Percentiles rank a stretch among this genome's conserved stretches.
Conservation (phyloP, 2,888 invertebrate species). For the Hyalella azteca region DNA sequence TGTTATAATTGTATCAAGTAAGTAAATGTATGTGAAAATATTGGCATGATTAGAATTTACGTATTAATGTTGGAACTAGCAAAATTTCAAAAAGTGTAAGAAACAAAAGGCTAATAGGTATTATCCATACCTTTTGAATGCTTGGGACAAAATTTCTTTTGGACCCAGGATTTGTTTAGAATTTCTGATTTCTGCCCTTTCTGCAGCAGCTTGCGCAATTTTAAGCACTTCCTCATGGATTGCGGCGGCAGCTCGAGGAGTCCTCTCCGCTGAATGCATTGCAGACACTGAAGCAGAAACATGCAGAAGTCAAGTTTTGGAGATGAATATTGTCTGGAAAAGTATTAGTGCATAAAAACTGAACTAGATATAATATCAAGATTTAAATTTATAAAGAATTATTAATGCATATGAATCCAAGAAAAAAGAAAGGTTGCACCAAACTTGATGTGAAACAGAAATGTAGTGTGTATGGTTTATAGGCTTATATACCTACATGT, state of each 20-base stretch:
- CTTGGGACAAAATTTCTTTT: background rate
- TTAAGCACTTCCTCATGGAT: slow-evolving; percentile 12
- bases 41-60: too few species aligned
- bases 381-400: background rate
- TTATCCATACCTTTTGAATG: background rate
- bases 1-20: too few species aligned
- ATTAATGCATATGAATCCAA: background rate
- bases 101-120: too few species aligned
- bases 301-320: background rate
- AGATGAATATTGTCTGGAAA: background rate
- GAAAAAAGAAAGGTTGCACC: background rate
- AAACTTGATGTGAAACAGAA: background rate
- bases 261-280: background rate
- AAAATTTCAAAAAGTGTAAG: too few species aligned
- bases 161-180: background rate
- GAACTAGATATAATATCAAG: background rate
- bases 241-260: background rate
- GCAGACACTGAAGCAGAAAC: background rate
- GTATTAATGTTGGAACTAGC: too few species aligned
- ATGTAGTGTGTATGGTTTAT: background rate
- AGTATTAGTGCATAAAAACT: background rate
- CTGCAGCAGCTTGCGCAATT: background rate
- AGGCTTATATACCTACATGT: background rate
- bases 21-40: too few species aligned
- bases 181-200: background rate